Percentiles rank a stretch among this genome's conserved stretches.
These are phyloP conservation scores for Venustoraphidia nigricollis DNA, from an alignment of 2,888 invertebrate species.

Conservation along the genomic window DNA sequence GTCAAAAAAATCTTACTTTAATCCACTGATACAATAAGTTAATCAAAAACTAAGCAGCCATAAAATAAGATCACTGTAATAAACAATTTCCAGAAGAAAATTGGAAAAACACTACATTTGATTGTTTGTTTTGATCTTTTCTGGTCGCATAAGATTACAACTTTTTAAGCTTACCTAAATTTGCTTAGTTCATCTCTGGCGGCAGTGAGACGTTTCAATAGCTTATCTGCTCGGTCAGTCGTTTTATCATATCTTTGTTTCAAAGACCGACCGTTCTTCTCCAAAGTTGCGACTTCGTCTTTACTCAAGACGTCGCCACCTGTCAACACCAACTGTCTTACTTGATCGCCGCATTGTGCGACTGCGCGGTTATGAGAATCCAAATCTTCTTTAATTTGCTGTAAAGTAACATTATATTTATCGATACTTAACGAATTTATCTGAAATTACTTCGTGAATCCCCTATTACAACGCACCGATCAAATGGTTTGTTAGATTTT, in stretches of 20 bases:
- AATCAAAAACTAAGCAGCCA: too few species aligned
- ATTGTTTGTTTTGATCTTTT: too few species aligned
- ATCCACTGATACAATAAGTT: too few species aligned
- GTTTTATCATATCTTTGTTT: slow-evolving; percentile 71
- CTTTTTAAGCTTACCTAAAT: slow-evolving; percentile 37
- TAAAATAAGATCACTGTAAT: too few species aligned
- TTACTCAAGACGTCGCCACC: slow-evolving; percentile 85
- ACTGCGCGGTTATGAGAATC: slow-evolving; percentile 75
- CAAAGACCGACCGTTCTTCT: slow-evolving; percentile 72
- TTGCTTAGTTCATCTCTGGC: slow-evolving; percentile 82
- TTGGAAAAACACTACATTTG: too few species aligned
- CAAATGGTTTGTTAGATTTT: too few species aligned
- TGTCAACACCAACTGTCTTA: slow-evolving; percentile 75
- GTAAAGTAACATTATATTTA: slow-evolving; percentile 15
- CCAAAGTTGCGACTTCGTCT: slow-evolving; percentile 76
- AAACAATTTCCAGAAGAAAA: too few species aligned
- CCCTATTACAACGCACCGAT: background rate
- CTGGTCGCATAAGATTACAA: background rate
- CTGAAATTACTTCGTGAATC: background rate
- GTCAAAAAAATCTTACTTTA: background rate
- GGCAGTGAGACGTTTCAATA: slow-evolving; percentile 57
- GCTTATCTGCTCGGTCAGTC: slow-evolving; percentile 61
- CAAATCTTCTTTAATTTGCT: slow-evolving; percentile 81
- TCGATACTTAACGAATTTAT: background rate
- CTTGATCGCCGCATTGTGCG: slow-evolving; percentile 62